Base-by-base conservation (phyloP, 2,113 vertebrate genomes). In the Platysternon megacephalum region DNA sequence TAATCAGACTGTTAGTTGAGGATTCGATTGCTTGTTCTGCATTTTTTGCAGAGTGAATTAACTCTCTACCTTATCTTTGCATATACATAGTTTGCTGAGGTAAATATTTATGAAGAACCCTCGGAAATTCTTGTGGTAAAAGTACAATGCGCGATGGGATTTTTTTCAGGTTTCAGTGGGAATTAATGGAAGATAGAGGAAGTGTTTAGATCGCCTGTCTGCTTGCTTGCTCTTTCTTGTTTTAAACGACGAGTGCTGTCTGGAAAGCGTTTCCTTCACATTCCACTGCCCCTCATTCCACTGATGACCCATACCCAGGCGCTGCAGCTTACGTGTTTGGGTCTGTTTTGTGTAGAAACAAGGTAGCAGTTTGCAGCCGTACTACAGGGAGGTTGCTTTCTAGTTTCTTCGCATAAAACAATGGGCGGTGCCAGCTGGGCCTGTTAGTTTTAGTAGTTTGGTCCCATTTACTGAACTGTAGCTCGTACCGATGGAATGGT, bases 401-500 rank as follows among this genome's bases (percentile, higher is more conserved):
- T 87, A 90, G 85, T 48, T 86, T 3, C n/a, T 56, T 84, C 39
- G 1, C 55, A 79, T 61, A 82, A n/a, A 84, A 1, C 13, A 1
- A 7, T 9, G 42, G 53, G 86, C 53, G 86, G 53, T 95, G 87
- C 88, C 72, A 81, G 81, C 16, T 24, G 80, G 86, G 53, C 85
- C 44, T 29, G 28, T 85, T 93, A 81, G 92, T 74, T 56, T 19
- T 78, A 81, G 44, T 84, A 94, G 84, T 84, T 65, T 83, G 6
- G 72, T 84, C 8, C 7, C 11, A 2, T 89, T 85, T 61, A 68
- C 94, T 82, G 91, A 96, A 10, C 79, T 48, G 86, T 5, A 44
- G 3, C 95, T 92, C 58, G 51, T 68, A 68, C 93, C 93, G 90
- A 90, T 94, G 86, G 90, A 95, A 79, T 86, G 81, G 82, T n/a